Conservation (phyloP, 2,888 invertebrate genomes). For the Coremacera marginata region DNA sequence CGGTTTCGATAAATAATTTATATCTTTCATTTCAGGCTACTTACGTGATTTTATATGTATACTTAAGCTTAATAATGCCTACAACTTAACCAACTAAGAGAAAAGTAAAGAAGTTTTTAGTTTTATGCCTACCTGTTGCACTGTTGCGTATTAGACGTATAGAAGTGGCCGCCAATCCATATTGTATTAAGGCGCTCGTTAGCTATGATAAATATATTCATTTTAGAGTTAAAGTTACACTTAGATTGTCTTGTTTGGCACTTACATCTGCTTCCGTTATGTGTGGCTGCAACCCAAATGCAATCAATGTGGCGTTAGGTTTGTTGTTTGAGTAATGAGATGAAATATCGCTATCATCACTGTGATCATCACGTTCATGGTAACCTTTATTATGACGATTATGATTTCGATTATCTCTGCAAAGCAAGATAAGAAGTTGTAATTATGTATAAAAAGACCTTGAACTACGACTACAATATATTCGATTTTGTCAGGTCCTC, state of each 20-base stretch:
- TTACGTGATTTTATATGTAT: conserved; percentile 31
- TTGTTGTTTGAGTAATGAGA: conserved; percentile 71
- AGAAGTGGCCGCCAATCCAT: conserved; percentile 82
- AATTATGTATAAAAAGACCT: no score
- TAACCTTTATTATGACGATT: conserved; percentile 52
- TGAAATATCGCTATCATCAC: conserved; percentile 62
- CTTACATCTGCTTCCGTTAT: conserved; percentile 83
- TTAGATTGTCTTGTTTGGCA: conserved; percentile 45
- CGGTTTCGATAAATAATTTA: conserved; percentile 12
- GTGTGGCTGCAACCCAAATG: conserved; percentile 80
- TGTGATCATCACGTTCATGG: conserved; percentile 54
- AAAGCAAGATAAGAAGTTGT: neutral
- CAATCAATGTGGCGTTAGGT: conserved; percentile 81
- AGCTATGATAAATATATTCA: conserved; percentile 71
- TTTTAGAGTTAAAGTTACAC: neutral
- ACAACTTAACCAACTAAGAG: conserved; percentile 8
- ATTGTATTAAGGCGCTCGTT: conserved; percentile 80
- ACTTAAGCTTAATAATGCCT: neutral
- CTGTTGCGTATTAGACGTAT: conserved; percentile 86
- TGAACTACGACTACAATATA: no score
- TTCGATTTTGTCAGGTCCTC: no score
- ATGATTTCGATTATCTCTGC: conserved; percentile 52
- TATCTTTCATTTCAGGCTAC: conserved; percentile 14
- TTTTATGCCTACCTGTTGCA: conserved; percentile 79
- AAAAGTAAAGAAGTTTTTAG: neutral